A percentile compares a stretch with the other conserved stretches of the same genome.
These are phyloP conservation scores for Venturia canescens DNA, from an alignment of 1,140 invertebrate genomes.

Conservation along the genomic window DNA sequence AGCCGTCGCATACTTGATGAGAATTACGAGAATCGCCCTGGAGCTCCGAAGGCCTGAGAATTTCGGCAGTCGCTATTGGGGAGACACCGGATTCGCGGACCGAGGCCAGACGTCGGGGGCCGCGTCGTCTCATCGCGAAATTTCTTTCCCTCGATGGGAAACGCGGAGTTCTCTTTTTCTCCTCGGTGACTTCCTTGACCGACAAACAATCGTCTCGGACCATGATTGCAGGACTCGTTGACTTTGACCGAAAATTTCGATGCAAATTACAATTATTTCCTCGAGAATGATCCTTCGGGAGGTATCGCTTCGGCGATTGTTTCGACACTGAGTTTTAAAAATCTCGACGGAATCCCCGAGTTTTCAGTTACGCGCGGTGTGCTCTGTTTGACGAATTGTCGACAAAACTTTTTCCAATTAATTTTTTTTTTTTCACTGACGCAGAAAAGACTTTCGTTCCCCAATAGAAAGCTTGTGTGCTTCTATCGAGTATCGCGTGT, in stretches of 20 bases:
- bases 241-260: constrained; percentile 19
- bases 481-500: constrained; percentile 3
- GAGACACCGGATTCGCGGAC: constrained; percentile 53
- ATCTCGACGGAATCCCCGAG: too few species aligned
- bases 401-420: background rate
- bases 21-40: constrained; percentile 4
- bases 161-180: constrained; percentile 80
- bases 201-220: constrained; percentile 73
- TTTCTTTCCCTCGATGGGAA: constrained; percentile 84
- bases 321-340: too few species aligned
- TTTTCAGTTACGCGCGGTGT: too few species aligned
- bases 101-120: constrained; percentile 56
- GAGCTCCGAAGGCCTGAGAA: constrained; percentile 4
- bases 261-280: background rate
- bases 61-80: constrained; percentile 42
- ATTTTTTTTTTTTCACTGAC: background rate
- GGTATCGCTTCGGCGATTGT: too few species aligned
- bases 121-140: constrained; percentile 78
- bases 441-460: background rate
- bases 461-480: background rate
- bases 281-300: too few species aligned
- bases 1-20: constrained; percentile 12
- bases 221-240: constrained; percentile 55
- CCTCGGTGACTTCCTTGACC: constrained; percentile 74
- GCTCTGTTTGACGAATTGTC: background rate